phyloP scores from a whole-genome alignment of 2,797 vertebrate species.

The Malurus leucopterus region DNA sequence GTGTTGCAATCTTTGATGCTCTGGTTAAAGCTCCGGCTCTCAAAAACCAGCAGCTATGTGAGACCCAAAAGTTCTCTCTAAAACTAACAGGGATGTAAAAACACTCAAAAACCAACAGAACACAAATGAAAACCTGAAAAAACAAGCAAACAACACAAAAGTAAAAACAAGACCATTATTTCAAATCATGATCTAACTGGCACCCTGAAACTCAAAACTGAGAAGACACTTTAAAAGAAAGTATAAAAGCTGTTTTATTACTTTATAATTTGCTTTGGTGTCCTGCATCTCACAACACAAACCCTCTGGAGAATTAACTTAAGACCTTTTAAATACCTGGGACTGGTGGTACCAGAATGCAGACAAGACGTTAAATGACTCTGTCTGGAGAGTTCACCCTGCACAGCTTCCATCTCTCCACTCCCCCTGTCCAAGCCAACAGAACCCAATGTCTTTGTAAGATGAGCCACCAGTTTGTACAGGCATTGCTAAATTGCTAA shows the following conservation, averaged over 20 bases:
- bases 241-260: not conserved
- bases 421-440: not conserved
- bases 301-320: not conserved
- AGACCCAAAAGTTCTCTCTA: not conserved
- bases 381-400: not conserved
- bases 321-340: not conserved
- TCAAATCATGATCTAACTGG: not conserved
- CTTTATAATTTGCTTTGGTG: not conserved
- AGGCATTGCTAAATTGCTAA: not conserved
- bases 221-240: not conserved
- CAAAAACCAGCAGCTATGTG: not conserved
- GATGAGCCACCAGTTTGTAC: not conserved
- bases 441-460: not conserved
- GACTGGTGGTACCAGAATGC: not conserved
- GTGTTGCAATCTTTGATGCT: not conserved
- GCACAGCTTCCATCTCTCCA: not conserved
- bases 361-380: not conserved
- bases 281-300: not conserved
- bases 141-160: not conserved
- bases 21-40: not conserved
- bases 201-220: not conserved
- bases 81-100: not conserved
- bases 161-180: not conserved
- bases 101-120: not conserved
- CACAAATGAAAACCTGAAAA: not conserved